phyloP scores from a whole-genome alignment of 2,888 invertebrate genomes.

The Drosophila phalerata region DNA sequence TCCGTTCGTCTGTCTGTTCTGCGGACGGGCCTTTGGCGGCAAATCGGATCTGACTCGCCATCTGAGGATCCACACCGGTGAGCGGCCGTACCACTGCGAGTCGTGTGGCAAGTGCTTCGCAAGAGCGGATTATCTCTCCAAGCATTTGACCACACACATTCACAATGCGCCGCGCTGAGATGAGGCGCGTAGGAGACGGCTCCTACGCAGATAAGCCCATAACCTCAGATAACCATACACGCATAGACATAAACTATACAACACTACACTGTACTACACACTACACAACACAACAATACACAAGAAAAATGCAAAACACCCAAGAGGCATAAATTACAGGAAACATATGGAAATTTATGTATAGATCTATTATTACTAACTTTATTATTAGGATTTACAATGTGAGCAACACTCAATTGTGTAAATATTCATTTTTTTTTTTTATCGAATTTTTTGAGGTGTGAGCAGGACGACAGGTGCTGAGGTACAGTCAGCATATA shows the following conservation, averaged over 20 bases:
- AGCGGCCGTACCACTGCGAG: constrained; percentile 95
- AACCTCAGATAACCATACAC: constrained; percentile 9
- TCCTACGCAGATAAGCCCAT: constrained; percentile 85
- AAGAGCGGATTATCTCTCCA: constrained; percentile 95
- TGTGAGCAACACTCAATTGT: constrained; percentile 30
- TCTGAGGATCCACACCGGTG: constrained; percentile 94
- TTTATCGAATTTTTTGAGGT: constrained; percentile 43
- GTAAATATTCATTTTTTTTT: constrained; percentile 27
- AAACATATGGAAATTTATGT: constrained; percentile 62
- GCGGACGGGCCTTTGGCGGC: constrained; percentile 94
- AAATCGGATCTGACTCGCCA: constrained; percentile 95
- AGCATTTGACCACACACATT: constrained; percentile 96
- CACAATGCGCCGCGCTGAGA: constrained; percentile 89
- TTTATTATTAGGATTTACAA: constrained; percentile 47
- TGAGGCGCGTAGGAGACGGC: constrained; percentile 86
- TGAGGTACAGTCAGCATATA: constrained; percentile 37
- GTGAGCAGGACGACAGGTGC: constrained; percentile 22
- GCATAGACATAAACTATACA: constrained; percentile 17
- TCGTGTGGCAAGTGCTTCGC: constrained; percentile 97
- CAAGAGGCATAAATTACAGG: constrained; percentile 71
- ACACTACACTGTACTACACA: constrained; percentile 20
- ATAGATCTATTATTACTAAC: constrained; percentile 57
- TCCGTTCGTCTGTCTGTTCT: constrained; percentile 96
- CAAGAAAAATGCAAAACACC: constrained; percentile 30
- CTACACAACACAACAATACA: constrained; percentile 34